Evolutionary conservation across 2,888 invertebrate species (phyloP).

Genomic region (Lepidocyrtoides sp.): DNA sequence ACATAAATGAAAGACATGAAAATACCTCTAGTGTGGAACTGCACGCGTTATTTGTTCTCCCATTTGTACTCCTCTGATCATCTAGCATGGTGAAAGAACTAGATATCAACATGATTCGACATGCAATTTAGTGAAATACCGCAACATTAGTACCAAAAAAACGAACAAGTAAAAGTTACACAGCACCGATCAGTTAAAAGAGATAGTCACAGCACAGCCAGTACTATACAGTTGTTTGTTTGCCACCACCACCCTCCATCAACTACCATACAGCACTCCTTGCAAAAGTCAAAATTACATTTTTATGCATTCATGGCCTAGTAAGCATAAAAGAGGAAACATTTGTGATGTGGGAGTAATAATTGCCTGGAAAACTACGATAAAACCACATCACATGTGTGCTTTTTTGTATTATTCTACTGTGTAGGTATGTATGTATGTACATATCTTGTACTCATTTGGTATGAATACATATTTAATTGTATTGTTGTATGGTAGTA

Average conservation of each 20-base stretch:
- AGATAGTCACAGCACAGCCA: neutral
- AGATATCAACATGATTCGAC: neutral
- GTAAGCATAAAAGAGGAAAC: slow-evolving; percentile 37
- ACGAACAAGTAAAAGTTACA: neutral
- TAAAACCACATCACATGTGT: slow-evolving; percentile 40
- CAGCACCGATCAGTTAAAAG: neutral
- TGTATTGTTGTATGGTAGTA: neutral
- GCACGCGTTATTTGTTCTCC: slow-evolving; percentile 9
- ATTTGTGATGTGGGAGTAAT: slow-evolving; percentile 59
- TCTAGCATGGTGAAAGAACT: neutral
- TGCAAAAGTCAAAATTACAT: slow-evolving; percentile 33
- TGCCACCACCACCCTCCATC: neutral
- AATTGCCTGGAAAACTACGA: slow-evolving; percentile 50
- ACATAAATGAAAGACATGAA: slow-evolving; percentile 1
- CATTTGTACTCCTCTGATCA: neutral
- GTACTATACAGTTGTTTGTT: slow-evolving; percentile 8
- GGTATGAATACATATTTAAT: neutral
- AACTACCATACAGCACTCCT: neutral
- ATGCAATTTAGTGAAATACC: neutral
- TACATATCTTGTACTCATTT: neutral
- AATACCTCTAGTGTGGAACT: neutral
- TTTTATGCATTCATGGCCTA: slow-evolving; percentile 38
- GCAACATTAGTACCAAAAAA: neutral
- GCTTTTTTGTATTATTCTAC: neutral
- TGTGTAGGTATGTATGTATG: no score